Evolutionary conservation across 1,140 invertebrate genomes (phyloP).

Genomic region (Aphaenogaster floridana): DNA sequence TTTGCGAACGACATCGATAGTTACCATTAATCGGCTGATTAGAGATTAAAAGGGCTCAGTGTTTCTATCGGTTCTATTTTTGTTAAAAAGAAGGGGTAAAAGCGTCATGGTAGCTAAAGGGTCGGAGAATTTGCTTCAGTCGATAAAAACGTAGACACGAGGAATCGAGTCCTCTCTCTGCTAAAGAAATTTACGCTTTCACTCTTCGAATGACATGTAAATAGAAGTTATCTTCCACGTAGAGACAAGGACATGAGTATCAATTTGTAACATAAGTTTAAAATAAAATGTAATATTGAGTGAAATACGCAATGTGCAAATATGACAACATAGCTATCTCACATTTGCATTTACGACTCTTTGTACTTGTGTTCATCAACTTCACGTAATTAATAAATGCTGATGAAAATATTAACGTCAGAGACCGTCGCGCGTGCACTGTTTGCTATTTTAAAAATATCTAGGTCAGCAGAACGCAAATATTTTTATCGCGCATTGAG

Average conservation of each 20-base stretch:
- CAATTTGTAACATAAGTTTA: not conserved
- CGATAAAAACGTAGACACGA: slow-evolving; percentile 26
- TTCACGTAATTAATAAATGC: slow-evolving; percentile 26
- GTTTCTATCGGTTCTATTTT: slow-evolving; percentile 53
- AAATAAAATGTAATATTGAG: not conserved
- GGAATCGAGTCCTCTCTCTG: not conserved
- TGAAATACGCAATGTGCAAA: not conserved
- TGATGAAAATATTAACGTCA: not conserved
- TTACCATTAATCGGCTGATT: slow-evolving; percentile 41
- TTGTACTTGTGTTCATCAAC: not conserved
- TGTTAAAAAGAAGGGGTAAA: slow-evolving; percentile 15
- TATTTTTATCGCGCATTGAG: slow-evolving; percentile 1
- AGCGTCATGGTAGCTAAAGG: not conserved
- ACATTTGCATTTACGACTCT: not conserved
- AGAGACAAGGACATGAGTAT: not conserved
- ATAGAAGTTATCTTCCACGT: not conserved
- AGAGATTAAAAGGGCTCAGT: slow-evolving; percentile 36
- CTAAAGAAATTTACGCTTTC: not conserved
- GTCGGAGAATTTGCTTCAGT: slow-evolving; percentile 21
- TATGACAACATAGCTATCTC: not conserved
- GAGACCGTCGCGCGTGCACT: not conserved
- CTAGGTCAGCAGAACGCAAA: slow-evolving; percentile 2
- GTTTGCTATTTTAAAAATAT: slow-evolving; percentile 17
- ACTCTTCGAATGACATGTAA: not conserved
- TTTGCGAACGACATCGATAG: slow-evolving; percentile 35